Evolutionary conservation across 2,113 vertebrate genomes (phyloP).

Genomic region (Eupsittula cactorum): DNA sequence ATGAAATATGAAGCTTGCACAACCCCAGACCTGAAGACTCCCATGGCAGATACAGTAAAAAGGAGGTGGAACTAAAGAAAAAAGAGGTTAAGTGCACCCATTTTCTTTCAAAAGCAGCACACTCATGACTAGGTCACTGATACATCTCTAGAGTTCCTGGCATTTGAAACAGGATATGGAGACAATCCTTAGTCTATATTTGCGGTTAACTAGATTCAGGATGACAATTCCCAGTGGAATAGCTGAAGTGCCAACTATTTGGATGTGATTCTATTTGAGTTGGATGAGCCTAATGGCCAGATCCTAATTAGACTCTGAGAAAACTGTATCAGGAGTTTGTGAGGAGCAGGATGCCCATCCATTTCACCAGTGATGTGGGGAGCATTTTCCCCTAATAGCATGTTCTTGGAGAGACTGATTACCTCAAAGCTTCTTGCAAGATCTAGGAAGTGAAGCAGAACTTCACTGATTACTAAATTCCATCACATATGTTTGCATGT

Average conservation of each 20-base stretch:
- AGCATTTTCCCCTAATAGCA: not conserved
- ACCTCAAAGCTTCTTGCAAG: not conserved
- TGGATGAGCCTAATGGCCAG: not conserved
- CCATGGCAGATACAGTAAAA: not conserved
- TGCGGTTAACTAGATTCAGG: not conserved
- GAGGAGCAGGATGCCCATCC: not conserved
- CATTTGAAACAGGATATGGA: not conserved
- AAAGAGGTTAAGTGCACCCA: not conserved
- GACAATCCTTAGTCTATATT: not conserved
- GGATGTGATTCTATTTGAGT: not conserved
- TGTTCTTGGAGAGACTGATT: not conserved
- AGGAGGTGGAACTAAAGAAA: not conserved
- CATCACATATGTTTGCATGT: not conserved
- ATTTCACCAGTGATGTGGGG: not conserved
- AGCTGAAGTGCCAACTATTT: not conserved
- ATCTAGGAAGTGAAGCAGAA: not conserved
- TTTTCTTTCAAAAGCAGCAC: not conserved
- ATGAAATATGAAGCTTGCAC: not conserved
- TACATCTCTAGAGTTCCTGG: not conserved
- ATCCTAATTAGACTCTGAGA: not conserved
- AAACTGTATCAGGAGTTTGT: not conserved
- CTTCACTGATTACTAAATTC: not conserved
- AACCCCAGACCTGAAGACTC: not conserved
- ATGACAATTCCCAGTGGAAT: not conserved
- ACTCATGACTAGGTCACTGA: not conserved